Percentiles rank a stretch among this genome's conserved stretches.
Evolutionary conservation across 64 coral and sea anemone genomes (phyloP).

Genomic region (Pocillopora verrucosa): DNA sequence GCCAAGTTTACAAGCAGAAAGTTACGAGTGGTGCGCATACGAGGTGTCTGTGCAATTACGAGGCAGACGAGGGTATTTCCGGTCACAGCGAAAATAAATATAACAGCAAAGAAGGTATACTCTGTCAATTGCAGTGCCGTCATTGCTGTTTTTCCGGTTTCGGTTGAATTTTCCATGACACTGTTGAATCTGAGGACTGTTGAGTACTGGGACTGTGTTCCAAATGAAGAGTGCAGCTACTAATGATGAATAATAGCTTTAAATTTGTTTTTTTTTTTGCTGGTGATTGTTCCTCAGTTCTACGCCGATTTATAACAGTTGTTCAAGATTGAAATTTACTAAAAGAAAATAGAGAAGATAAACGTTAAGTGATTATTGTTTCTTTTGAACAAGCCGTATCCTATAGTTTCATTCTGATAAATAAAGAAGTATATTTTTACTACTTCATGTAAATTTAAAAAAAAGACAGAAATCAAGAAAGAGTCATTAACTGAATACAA

Average conservation of each 20-base stretch:
- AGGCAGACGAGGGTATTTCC: conserved; percentile 62
- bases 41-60: conserved; percentile 60
- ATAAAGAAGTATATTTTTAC: no score
- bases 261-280: no score
- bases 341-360: no score
- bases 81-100: conserved; percentile 45
- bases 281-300: no score
- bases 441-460: no score
- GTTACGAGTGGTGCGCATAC: conserved; percentile 61
- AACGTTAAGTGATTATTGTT: no score
- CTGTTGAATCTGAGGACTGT: not conserved
- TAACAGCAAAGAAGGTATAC: conserved; percentile 53
- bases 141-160: not conserved
- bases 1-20: conserved; percentile 60
- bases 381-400: no score
- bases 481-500: no score
- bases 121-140: conserved; percentile 20
- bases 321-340: no score
- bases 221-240: not conserved
- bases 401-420: no score
- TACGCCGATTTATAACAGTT: no score
- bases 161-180: conserved; percentile 15
- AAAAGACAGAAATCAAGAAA: no score
- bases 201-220: not conserved
- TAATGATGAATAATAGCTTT: not conserved